Evolutionary conservation across 2,888 invertebrate species (phyloP), one percentile per base, ranked within the genome.

Genomic region (Chaetoderma sp.): DNA sequence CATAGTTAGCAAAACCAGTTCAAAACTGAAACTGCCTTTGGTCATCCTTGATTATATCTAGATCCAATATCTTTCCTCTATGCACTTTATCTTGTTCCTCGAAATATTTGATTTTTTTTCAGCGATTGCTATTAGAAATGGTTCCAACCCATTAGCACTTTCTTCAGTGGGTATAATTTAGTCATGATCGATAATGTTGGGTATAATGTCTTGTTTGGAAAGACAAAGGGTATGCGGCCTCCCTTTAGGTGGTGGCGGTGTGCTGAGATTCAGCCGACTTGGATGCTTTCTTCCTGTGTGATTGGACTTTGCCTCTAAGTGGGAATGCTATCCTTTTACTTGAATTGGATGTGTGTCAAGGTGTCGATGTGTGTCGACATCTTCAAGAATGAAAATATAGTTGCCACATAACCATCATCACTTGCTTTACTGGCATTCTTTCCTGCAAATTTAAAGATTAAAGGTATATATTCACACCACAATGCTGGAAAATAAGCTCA

Each of bases 1-100:
- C 32, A 62, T 45, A 62, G 47, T 56, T 56, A 36, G 62, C 47
- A 56, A 56, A 62, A 4, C 62, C 62, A 21, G 62, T 62, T 56
- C 62, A 62, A 33, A 56, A 62, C 13, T 32, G 47, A 25, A 62
- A 27, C 5, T 54, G 28, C 28, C 49, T 44, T 4, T 30, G 45
- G 39, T 36, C 16, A 4, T 32, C 45, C 28, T 56, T 56, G 1
- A 56, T 56, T 4, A 45, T 13, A n/a, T 36, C 42, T 16, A 54
- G 18, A 33, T 18, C 18, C n/a, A n/a, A n/a, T 36, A 8, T 25
- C 13, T 18, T 8, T 4, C 4, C 10, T 58, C 47, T 30, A 45
- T 44, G 25, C n/a, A n/a, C n/a, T 16, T 16, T 45, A 28, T 45
- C 5, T 10, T 28, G 8, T 13, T 23, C 10, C 8, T 42, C 30